Base-by-base conservation (phyloP, 2,888 invertebrate species). In the Drosophila atripex region DNA sequence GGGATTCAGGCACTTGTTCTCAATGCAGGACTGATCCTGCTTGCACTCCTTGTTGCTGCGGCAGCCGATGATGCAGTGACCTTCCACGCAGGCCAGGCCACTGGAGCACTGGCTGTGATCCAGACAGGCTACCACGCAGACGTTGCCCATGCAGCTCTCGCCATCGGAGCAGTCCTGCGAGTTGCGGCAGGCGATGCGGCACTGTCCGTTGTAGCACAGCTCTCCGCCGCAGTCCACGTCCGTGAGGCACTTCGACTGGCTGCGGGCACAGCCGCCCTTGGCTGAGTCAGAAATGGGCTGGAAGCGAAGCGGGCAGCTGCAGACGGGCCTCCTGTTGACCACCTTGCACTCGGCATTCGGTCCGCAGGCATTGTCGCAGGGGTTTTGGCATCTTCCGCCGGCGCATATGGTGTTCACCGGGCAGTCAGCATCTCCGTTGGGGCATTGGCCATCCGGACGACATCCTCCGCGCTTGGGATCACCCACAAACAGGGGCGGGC, bases 1-100 rank as follows among this genome's bases (percentile, higher is more conserved):
- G 21, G 97, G 97, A 92, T 97, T 95, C 87, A 94, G 93, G 89
- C 97, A 98, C 92, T 95, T 96, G 88, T 95, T 96, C 80, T 96
- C 95, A 39, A 97, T 93, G 88, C 98, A 98, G 3, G 97, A 95
- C 88, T 97, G 94, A 57, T 94, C 93, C 14, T 93, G 92, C 0
- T 93, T 93, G 88, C 98, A 98, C 83, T 97, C 96, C 83, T 94
- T 95, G 88, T 97, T 96, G 79, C 94, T 94, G 85, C 97, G 94
- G 89, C 98, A 98, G 21, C 98, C 98, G 61, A 97, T 92, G 2
- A 95, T 92, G 89, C 98, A 98, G 69, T 95, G 93, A 6, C 96
- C 96, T 71, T 93, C 94, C 12, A 96, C 93, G 89, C 98, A 98
- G 11, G 97, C 97, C 92, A 97, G 94, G 52, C 95, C 95, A 28